Conservation (phyloP, 1,140 invertebrate genomes). For the Drosophila ambigua region DNA sequence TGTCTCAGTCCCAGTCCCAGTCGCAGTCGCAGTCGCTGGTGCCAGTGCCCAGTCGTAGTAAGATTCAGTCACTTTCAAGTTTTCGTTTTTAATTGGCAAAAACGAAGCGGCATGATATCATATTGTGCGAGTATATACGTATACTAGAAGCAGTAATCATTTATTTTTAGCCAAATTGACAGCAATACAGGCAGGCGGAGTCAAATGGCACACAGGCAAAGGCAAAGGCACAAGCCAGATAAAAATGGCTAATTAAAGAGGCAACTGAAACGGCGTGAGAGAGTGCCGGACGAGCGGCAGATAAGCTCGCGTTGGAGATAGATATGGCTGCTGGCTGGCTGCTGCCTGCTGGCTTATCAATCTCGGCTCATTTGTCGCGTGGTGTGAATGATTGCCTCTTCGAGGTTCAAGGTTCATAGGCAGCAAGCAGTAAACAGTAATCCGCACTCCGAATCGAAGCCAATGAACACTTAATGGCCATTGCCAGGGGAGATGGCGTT, state of each 20-base stretch:
- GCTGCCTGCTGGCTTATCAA: constrained; percentile 47
- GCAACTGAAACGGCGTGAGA: not conserved
- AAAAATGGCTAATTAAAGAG: constrained; percentile 64
- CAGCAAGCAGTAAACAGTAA: constrained; percentile 13
- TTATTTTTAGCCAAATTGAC: constrained; percentile 81
- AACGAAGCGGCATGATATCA: constrained; percentile 74
- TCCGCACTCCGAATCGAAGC: not conserved
- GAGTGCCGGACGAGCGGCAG: not conserved
- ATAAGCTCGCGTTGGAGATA: constrained; percentile 3
- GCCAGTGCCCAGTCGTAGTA: too few relatives aligned
- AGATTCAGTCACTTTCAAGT: constrained; percentile 29
- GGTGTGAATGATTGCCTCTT: constrained; percentile 55
- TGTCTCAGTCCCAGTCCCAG: constrained; percentile 10
- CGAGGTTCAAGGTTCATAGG: constrained; percentile 59
- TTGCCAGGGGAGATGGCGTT: too few relatives aligned
- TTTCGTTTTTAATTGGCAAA: constrained; percentile 78
- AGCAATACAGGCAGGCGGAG: constrained; percentile 17
- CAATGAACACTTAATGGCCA: constrained; percentile 22
- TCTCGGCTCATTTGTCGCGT: constrained; percentile 34
- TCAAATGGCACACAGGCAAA: too few relatives aligned
- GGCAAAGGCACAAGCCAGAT: constrained; percentile 37
- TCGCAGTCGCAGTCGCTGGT: not conserved
- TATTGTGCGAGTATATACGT: constrained; percentile 41
- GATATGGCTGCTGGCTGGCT: constrained; percentile 2
- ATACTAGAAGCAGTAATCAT: constrained; percentile 72